Evolutionary conservation across 2,113 vertebrate species (phyloP), one percentile per base, ranked within the genome.

Genomic region (Agapornis roseicollis): DNA sequence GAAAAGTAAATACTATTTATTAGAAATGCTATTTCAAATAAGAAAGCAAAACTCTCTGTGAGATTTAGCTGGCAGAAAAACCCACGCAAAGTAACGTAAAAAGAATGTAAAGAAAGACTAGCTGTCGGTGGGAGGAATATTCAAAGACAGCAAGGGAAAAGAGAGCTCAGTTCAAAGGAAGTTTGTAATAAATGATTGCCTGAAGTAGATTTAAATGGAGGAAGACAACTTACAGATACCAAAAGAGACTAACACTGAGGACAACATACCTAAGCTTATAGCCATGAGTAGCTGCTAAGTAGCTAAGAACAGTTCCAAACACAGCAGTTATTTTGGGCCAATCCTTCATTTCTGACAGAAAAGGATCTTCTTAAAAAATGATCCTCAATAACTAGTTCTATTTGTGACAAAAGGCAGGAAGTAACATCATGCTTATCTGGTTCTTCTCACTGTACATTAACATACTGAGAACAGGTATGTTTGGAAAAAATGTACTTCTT

Each of bases 41-140:
- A 85, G 56, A 94, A 90, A 83, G 68, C 35, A 18, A 84, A 90
- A 85, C 42, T 77, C 39, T 66, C 58, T 25, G n/a, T 56, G 70
- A 49, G 42, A 80, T 22, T 58, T 88, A 85, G 47, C 33, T 68
- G 79, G 33, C 79, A 95, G 80, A 56, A 86, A 89, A 91, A 44
- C 73, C 74, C 63, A 93, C 37, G 3, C 84, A 78, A 83, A 77
- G 17, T 68, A 84, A 79, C 13, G 56, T 47, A 94, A 87, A 91
- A 96, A 85, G 72, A 41, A 80, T 33, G 46, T 82, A 88, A 95
- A 94, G 88, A 96, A 88, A 90, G 80, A 94, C 86, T 58, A 63
- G 73, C 78, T 92, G 78, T 95, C 4, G 4, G 79, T 80, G 60
- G 87, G 79, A 92, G 82, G 90, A 93, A 82, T 70, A 74, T 79